Base-by-base conservation (phyloP, 2,888 invertebrate species). In the Mactromeris polynyma region DNA sequence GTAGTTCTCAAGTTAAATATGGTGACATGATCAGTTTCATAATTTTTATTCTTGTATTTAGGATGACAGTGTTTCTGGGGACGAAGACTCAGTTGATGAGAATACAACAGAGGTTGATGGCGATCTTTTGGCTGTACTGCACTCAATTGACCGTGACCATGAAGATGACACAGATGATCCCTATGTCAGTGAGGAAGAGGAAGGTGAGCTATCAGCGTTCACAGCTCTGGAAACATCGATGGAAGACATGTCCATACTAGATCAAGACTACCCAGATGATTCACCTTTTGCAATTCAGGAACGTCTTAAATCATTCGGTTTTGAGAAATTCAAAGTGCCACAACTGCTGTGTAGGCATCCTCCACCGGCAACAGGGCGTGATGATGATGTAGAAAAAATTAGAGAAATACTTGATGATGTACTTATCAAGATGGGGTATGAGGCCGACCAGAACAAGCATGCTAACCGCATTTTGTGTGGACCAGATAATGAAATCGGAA, bases 321-420 rank as follows among this genome's bases (percentile, higher is more conserved):
- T 89, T 78, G 9, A 84, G 19, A 54, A 84, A 31, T 85, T 73
- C 40, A 36, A 85, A n/a, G 89, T 87, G 6, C 89, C 88, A 17
- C 38, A 81, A 9, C 36, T 87, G 19, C 26, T 92, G 14, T 81
- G 81, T 31, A 80, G 89, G 81, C 93, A 93, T 46, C 93, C 93
- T 19, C 92, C 91, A 26, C 92, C 93, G 31, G 90, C 91, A 33
- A 90, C 82, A 26, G 92, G 92, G 17, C 46, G 89, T n/a, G 89
- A 92, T 82, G 40, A 40, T 11, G 4, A 11, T 40, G 6, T 40
- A 11, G 6, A 40, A 40, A 40, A 4, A 11, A 40, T 40, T 40
- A 4, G 11, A 40, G 11, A 11, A 40, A 4, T 40, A 40, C 11
- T 40, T 4, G 40, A 40, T 40, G 11, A 40, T 40, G 11, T 40